These are phyloP conservation scores for Rhagoletis zephyria DNA, from an alignment of 1,140 invertebrate species.

Conservation along the genomic window DNA sequence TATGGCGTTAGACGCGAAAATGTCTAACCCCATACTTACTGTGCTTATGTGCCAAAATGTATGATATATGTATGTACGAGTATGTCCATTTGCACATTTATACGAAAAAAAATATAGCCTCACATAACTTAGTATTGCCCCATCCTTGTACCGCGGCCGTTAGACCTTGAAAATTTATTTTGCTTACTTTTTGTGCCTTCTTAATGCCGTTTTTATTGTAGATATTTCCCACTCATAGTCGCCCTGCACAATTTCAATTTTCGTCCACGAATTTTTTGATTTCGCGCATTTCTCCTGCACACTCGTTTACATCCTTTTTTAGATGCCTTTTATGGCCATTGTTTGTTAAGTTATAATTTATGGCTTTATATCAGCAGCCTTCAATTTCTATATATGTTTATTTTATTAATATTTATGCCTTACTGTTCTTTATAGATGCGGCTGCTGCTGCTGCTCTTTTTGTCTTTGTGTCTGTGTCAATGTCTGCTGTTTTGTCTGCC, in stretches of 20 bases:
- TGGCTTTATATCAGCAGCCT: slow-evolving; percentile 38
- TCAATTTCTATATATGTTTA: slow-evolving; percentile 22
- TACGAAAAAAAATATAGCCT: too few relatives aligned
- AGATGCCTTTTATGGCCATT: slow-evolving; percentile 12
- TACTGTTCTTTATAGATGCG: not conserved
- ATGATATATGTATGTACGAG: too few relatives aligned
- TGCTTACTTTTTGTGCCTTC: not conserved
- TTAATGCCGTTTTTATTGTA: not conserved
- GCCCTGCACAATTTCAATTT: not conserved
- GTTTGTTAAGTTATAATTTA: slow-evolving; percentile 35
- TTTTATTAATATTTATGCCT: slow-evolving; percentile 28
- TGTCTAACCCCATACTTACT: too few relatives aligned
- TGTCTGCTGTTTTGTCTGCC: not conserved
- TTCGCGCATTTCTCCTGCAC: not conserved
- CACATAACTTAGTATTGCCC: not conserved
- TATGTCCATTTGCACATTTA: too few relatives aligned
- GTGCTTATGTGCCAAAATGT: too few relatives aligned
- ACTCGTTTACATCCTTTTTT: not conserved
- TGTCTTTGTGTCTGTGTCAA: not conserved
- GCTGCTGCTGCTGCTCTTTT: not conserved
- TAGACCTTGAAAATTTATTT: not conserved
- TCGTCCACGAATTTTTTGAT: not conserved
- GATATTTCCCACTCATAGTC: not conserved
- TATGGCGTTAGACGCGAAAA: too few relatives aligned
- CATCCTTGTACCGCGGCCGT: not conserved